phyloP scores from a whole-genome alignment of 1,140 invertebrate species.

The Trypoxylus dichotomus region DNA sequence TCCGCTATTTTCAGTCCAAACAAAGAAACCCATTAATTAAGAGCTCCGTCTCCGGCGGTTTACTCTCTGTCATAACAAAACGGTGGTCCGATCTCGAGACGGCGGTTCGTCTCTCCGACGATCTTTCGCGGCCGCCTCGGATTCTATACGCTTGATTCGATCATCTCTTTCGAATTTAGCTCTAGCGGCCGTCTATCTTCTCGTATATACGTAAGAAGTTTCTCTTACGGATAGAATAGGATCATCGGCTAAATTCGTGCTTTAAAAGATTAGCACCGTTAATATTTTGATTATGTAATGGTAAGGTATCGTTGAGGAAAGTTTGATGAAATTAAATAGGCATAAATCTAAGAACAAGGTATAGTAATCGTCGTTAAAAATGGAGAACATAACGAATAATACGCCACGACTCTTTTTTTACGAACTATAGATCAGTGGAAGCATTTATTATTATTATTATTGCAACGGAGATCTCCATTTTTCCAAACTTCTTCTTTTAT shows the following conservation, averaged over 20 bases:
- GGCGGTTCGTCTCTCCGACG: background rate
- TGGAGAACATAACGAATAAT: too few relatives aligned
- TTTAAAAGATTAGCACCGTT: background rate
- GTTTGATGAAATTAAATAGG: too few relatives aligned
- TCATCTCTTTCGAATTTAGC: background rate
- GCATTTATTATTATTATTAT: too few relatives aligned
- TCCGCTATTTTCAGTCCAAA: conserved; percentile 43
- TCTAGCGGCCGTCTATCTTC: too few relatives aligned
- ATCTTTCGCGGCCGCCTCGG: background rate
- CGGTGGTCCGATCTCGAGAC: conserved; percentile 37
- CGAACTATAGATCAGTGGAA: too few relatives aligned
- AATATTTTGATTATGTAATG: background rate
- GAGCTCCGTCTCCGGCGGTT: conserved; percentile 42
- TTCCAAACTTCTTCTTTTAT: too few relatives aligned
- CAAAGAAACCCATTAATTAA: conserved; percentile 44
- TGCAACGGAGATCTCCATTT: too few relatives aligned
- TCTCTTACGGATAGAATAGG: background rate
- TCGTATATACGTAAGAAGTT: too few relatives aligned
- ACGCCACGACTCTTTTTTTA: too few relatives aligned
- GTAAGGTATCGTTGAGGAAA: too few relatives aligned
- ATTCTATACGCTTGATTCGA: background rate
- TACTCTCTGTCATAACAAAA: conserved; percentile 41
- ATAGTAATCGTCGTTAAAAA: too few relatives aligned
- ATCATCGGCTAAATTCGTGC: background rate
- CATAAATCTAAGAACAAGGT: too few relatives aligned